These are phyloP conservation scores for Empidonax traillii DNA, from an alignment of 2,113 vertebrate genomes.

Conservation along the genomic window DNA sequence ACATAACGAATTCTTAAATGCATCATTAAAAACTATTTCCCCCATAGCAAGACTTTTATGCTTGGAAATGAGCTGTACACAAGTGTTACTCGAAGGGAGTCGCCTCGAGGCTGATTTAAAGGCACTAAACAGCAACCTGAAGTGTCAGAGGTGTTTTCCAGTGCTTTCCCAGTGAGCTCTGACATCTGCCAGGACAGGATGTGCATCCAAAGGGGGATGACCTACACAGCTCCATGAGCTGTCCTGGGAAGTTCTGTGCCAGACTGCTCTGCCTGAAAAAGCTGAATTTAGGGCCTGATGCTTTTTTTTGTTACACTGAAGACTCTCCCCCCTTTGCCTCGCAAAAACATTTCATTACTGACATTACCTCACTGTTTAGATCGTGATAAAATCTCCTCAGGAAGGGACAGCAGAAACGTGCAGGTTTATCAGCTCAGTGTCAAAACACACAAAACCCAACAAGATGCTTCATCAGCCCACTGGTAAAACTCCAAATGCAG, in stretches of 20 bases:
- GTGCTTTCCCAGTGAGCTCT: neutral
- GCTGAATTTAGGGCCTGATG: fast-evolving
- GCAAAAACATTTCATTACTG: neutral
- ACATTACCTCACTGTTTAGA: neutral
- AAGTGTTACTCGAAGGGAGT: neutral
- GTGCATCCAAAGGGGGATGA: neutral
- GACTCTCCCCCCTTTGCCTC: neutral
- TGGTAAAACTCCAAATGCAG: neutral
- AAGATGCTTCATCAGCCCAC: neutral
- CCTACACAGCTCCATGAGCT: neutral
- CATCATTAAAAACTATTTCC: slow-evolving; percentile 33
- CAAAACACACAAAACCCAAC: neutral
- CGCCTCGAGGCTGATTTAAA: neutral
- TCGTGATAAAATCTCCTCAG: neutral
- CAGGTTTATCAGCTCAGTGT: neutral
- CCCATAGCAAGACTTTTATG: slow-evolving; percentile 19
- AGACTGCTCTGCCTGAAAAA: neutral
- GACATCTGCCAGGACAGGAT: fast-evolving
- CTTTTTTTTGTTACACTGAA: neutral
- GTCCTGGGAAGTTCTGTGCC: neutral
- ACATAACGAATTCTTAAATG: slow-evolving; percentile 59
- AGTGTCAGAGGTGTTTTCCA: neutral
- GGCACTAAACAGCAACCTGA: neutral
- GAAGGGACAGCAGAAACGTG: neutral
- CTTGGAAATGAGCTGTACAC: neutral